phyloP scores from a whole-genome alignment of 2,888 invertebrate species.

The Emmelina monodactyla region DNA sequence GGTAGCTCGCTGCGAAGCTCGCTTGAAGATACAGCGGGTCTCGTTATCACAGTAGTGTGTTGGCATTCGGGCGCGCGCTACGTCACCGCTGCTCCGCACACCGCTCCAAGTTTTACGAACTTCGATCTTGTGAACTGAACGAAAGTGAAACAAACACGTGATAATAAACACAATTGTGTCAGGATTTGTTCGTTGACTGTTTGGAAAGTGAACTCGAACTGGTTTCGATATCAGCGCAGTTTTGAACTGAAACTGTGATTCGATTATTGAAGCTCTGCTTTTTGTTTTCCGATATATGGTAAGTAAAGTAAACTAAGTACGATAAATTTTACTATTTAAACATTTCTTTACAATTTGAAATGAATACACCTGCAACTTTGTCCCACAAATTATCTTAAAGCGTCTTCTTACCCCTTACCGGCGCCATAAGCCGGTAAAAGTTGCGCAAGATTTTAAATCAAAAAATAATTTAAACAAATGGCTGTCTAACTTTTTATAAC shows the following conservation, averaged over 20 bases:
- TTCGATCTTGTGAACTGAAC: conserved; percentile 28
- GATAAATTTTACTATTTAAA: too few relatives aligned
- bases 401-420: neutral
- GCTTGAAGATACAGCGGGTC: too few relatives aligned
- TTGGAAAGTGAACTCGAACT: conserved; percentile 36
- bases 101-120: conserved; percentile 52
- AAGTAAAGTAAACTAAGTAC: too few relatives aligned
- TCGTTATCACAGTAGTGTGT: conserved; percentile 65
- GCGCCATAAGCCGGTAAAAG: neutral
- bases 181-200: conserved; percentile 27
- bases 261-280: conserved; percentile 44
- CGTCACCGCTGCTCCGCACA: conserved; percentile 26
- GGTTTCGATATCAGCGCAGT: conserved; percentile 57
- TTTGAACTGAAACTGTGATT: conserved; percentile 53
- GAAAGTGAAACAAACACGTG: conserved; percentile 48
- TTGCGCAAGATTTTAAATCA: neutral
- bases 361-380: neutral
- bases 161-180: conserved; percentile 22
- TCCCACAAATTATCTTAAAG: too few relatives aligned
- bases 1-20: conserved; percentile 44
- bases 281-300: neutral
- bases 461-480: conserved; percentile 25
- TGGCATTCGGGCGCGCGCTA: conserved; percentile 52
- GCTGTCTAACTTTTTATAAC: conserved; percentile 33
- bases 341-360: neutral